Evolutionary conservation across 1,140 invertebrate species (phyloP).

Genomic region (Drosophila mayri): DNA sequence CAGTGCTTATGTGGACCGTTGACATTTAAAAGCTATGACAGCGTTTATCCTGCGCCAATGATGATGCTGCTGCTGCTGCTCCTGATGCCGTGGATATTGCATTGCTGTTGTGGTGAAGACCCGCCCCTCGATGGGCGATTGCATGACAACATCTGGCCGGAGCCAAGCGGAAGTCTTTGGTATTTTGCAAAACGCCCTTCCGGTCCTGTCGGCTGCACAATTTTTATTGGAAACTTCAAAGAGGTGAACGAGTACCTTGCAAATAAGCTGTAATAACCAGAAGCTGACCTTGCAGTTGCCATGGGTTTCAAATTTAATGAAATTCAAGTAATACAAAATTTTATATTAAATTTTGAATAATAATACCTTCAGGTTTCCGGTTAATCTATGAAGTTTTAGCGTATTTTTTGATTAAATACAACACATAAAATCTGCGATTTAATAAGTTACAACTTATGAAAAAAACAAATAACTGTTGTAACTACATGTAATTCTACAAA

Average conservation of each 20-base stretch:
- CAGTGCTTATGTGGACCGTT: constrained; percentile 51
- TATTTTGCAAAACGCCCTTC: constrained; percentile 61
- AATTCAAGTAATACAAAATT: neutral
- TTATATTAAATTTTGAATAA: neutral
- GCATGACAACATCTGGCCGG: constrained; percentile 56
- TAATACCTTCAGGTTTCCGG: too few species aligned
- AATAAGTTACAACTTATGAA: neutral
- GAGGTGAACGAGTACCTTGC: constrained; percentile 8
- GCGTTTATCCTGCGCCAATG: constrained; percentile 59
- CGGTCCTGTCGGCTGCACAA: constrained; percentile 18
- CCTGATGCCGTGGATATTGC: constrained; percentile 14
- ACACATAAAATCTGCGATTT: neutral
- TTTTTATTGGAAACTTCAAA: constrained; percentile 10
- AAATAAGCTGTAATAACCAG: neutral
- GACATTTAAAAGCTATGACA: constrained; percentile 79
- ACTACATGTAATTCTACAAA: neutral
- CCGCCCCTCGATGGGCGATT: constrained; percentile 34
- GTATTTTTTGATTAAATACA: too few species aligned
- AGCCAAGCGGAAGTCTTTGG: constrained; percentile 51
- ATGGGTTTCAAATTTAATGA: neutral
- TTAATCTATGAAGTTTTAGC: too few species aligned
- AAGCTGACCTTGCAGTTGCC: neutral
- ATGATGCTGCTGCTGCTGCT: constrained; percentile 20
- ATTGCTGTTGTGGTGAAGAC: constrained; percentile 19
- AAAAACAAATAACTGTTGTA: too few species aligned